phyloP scores from a whole-genome alignment of 2,113 vertebrate genomes.

The Orientallactaga bullata region DNA sequence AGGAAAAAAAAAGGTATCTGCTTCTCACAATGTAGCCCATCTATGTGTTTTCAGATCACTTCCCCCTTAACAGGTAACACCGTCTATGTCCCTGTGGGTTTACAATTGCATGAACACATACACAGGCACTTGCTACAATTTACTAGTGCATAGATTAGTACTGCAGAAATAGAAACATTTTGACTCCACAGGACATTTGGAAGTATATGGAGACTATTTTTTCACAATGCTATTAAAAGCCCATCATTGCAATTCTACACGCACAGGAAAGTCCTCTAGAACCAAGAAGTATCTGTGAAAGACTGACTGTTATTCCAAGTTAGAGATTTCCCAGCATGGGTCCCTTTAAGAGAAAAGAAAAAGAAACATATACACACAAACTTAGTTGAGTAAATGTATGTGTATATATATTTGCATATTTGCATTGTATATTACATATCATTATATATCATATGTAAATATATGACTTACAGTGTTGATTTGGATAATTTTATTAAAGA shows the following conservation, averaged over 20 bases:
- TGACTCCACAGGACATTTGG: neutral
- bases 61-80: neutral
- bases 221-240: neutral
- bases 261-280: neutral
- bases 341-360: neutral
- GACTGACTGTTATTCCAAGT: neutral
- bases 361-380: neutral
- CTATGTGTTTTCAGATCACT: neutral
- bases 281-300: neutral
- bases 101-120: neutral
- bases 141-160: neutral
- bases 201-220: neutral
- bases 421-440: neutral
- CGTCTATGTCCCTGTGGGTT: neutral
- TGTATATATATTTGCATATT: neutral
- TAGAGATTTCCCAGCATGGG: neutral
- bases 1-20: no score
- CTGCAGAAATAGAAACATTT: neutral
- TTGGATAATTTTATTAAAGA: slow-evolving; percentile 51
- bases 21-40: neutral
- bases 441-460: neutral
- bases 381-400: neutral
- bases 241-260: neutral
- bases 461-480: neutral
- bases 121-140: neutral